Base-by-base conservation (phyloP, 2,113 vertebrate genomes). In the Podarcis cretensis region DNA sequence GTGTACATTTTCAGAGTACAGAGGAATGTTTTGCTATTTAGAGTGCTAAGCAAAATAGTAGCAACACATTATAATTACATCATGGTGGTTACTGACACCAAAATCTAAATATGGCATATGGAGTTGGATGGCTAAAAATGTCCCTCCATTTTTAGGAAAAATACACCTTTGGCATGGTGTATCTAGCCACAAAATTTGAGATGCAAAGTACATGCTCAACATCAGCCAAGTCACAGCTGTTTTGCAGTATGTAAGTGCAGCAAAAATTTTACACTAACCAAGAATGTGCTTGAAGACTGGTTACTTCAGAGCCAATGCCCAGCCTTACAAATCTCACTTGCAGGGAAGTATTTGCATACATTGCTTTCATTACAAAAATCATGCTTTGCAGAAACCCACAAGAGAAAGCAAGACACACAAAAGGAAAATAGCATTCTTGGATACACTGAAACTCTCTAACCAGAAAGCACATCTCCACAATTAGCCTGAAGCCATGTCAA, bases 41-140 rank as follows among this genome's bases (percentile, higher is more conserved):
- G 13, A 74, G 32, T 81, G 27, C 48, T 57, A 54, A 81, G 65
- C 32, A 87, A 82, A 82, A 74, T 43, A 82, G 43, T 40, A 63
- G 86, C 30, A n/a, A 37, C 18, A 48, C 32, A 87, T 30, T 35
- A 30, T 63, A 87, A 87, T 87, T 88, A 66, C 54, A 68, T 54
- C 37, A 66, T 3, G 20, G 59, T 86, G 85, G 37, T 66, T 78
- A 13, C 68, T 76, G 68, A 35, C 30, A 81, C 35, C 35, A 35
- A n/a, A n/a, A 10, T 30, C 71, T 88, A 88, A 88, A 76, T 66
- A 88, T 43, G 81, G 80, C 69, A 32, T 54, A 78, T 14, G 5
- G 84, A 57, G 37, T 57, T 37, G 35, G 30, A 59, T 2, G 75
- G 69, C 54, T 54, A 82, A 66, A 82, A 74, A 87, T 81, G 48